These are phyloP conservation scores for Notamacropus eugenii DNA, from an alignment of 2,797 vertebrate genomes.

Conservation along the genomic window DNA sequence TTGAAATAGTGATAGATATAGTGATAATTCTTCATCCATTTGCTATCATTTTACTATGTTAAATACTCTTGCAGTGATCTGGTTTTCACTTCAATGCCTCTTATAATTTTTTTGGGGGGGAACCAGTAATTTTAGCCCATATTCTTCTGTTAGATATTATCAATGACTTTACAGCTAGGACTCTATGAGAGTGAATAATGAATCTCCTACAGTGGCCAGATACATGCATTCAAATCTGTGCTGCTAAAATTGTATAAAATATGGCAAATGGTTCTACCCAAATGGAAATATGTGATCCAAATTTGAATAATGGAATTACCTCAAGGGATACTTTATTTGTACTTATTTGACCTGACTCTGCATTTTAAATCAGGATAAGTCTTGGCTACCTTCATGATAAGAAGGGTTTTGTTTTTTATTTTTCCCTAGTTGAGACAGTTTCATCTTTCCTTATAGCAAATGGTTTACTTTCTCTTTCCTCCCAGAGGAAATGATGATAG, in stretches of 20 bases:
- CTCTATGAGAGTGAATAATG: background rate
- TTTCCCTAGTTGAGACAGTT: background rate
- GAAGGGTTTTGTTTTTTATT: background rate
- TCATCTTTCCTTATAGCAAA: background rate
- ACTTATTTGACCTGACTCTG: background rate
- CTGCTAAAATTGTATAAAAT: background rate
- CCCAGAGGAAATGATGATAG: background rate
- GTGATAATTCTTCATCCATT: background rate
- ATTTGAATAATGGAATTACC: background rate
- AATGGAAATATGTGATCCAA: background rate
- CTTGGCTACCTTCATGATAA: background rate
- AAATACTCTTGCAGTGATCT: background rate
- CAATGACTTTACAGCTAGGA: background rate
- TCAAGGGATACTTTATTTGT: background rate
- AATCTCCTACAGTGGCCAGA: background rate
- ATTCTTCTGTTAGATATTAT: background rate
- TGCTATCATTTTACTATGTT: background rate
- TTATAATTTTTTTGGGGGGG: background rate
- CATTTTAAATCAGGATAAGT: background rate
- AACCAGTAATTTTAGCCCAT: background rate
- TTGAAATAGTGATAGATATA: background rate
- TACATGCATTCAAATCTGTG: background rate
- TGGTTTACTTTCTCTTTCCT: background rate
- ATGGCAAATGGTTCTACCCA: background rate
- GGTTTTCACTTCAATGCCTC: background rate